These are phyloP conservation scores for Callaeas wilsoni DNA, from an alignment of 2,113 vertebrate species.

Conservation along the genomic window DNA sequence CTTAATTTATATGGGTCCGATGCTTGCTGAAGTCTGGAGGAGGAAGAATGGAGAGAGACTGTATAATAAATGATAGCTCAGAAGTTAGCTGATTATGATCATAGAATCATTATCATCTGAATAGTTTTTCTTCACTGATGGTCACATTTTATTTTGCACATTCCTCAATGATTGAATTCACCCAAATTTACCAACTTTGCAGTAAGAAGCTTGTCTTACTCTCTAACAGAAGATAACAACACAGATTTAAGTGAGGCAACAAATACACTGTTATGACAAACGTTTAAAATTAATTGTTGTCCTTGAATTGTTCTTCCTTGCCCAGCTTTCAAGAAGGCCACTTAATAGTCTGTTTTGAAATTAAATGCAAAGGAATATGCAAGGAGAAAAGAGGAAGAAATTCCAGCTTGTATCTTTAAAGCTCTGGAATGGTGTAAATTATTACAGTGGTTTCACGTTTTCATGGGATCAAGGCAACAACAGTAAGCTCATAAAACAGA, in stretches of 20 bases:
- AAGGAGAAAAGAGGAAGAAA: slow-evolving; percentile 24
- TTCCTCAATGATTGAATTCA: not conserved
- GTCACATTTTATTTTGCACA: not conserved
- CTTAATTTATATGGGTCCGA: not conserved
- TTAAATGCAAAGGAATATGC: not conserved
- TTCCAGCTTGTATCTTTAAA: slow-evolving; percentile 65
- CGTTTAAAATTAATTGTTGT: not conserved
- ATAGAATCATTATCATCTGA: not conserved
- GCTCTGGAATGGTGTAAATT: slow-evolving; percentile 74
- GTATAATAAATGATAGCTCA: not conserved
- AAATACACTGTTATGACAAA: not conserved
- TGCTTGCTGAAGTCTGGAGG: not conserved
- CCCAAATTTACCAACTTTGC: not conserved
- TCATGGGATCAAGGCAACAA: slow-evolving; percentile 80
- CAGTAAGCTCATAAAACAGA: slow-evolving; percentile 85
- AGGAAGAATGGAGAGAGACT: not conserved
- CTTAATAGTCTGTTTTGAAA: slow-evolving; percentile 6
- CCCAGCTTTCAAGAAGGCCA: not conserved
- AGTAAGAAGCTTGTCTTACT: not conserved
- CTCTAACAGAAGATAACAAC: not conserved
- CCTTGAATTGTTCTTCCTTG: not conserved
- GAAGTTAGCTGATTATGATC: not conserved
- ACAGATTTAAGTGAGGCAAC: not conserved
- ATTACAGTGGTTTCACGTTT: slow-evolving; percentile 81
- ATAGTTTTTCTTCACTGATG: not conserved